Percentiles rank a stretch among this genome's conserved stretches.
Conservation (phyloP, 2,888 invertebrate genomes). For the Tuberolachnus salignus region DNA sequence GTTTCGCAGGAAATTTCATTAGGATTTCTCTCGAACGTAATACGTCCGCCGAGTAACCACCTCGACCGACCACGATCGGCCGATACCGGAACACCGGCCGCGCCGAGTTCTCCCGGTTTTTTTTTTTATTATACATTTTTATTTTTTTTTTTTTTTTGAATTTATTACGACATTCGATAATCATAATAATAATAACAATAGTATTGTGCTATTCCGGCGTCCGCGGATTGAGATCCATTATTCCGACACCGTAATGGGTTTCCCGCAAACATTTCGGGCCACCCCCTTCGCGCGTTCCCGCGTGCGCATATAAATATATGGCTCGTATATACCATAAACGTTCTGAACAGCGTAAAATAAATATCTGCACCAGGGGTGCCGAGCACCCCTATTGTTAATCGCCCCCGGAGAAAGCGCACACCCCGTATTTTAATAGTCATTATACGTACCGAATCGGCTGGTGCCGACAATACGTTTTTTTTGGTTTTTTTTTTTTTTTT, state of each 20-base stretch:
- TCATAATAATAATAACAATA: slow-evolving; percentile 3
- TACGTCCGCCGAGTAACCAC: too few relatives aligned
- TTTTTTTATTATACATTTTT: too few relatives aligned
- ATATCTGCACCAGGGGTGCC: slow-evolving; percentile 10
- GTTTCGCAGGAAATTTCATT: too few relatives aligned
- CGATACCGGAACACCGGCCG: too few relatives aligned
- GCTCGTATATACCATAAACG: not conserved
- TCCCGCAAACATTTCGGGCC: slow-evolving; percentile 13
- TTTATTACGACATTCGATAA: not conserved
- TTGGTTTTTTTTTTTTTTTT: not conserved
- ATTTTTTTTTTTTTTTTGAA: too few relatives aligned
- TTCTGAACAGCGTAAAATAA: slow-evolving; percentile 16
- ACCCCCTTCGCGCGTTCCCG: slow-evolving; percentile 30
- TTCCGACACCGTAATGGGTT: slow-evolving; percentile 17
- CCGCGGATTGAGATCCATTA: slow-evolving; percentile 8
- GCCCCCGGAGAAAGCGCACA: slow-evolving; percentile 16
- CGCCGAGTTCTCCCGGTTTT: too few relatives aligned
- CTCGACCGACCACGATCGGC: too few relatives aligned
- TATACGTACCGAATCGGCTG: not conserved
- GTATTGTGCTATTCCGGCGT: not conserved
- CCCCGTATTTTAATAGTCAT: not conserved
- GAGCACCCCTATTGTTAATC: slow-evolving; percentile 13
- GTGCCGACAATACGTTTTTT: not conserved
- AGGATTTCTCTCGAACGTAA: too few relatives aligned
- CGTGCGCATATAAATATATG: not conserved